Conservation (phyloP, 2,797 vertebrate species). For the Hoplostethus atlanticus region DNA sequence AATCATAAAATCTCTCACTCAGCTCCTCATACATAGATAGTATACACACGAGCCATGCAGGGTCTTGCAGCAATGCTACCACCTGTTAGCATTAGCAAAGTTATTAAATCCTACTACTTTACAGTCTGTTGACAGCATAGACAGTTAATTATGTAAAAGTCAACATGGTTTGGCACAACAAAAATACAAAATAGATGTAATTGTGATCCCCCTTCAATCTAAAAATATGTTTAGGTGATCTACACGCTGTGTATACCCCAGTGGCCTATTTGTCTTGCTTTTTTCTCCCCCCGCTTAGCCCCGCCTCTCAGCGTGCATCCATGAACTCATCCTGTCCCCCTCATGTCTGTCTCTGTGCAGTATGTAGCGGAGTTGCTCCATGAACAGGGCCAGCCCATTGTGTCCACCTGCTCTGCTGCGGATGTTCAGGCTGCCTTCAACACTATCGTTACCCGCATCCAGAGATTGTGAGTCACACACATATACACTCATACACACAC, state of each 20-base stretch:
- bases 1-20: conserved; percentile 8
- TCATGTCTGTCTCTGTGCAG: conserved; percentile 72
- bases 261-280: conserved; percentile 20
- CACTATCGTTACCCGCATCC: conserved; percentile 88
- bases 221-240: not conserved
- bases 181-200: not conserved
- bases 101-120: not conserved
- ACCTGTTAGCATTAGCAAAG: not conserved
- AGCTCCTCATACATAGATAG: conserved; percentile 11
- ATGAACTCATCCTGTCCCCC: conserved; percentile 37
- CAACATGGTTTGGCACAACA: no score
- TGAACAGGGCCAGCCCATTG: conserved; percentile 85
- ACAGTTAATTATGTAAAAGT: not conserved
- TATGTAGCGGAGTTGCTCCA: conserved; percentile 85
- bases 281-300: not conserved
- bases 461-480: conserved; percentile 86
- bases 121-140: not conserved
- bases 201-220: no score
- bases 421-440: conserved; percentile 89
- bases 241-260: not conserved
- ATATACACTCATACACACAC: not conserved
- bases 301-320: conserved; percentile 20
- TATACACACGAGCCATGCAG: not conserved
- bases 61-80: not conserved
- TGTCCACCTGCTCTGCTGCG: conserved; percentile 85